Evolutionary conservation across 2,113 vertebrate species (phyloP), one percentile per base, ranked within the genome.

Genomic region (Centropus bengalensis): DNA sequence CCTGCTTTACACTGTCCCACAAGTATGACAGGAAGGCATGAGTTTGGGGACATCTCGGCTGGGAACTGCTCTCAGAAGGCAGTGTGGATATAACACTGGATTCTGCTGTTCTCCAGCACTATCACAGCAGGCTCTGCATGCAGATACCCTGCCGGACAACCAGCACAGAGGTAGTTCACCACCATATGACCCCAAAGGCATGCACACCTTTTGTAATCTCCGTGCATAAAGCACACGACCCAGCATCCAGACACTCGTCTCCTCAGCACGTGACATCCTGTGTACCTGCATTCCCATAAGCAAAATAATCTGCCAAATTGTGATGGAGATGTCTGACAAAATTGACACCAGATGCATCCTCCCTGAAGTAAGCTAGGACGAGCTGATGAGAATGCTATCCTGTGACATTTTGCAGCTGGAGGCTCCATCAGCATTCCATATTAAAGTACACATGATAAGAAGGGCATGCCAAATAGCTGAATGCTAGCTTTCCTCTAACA

Each of bases 161-260:
- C 56, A 86, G 22, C 1, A 6, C 11, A 33, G 74, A 49, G 14
- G 15, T 26, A 32, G 51, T 24, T 80, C 24, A 62, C 28, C 24
- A 51, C 12, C 11, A 12, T 0, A 0, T 0, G 0, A 20, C 8
- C 32, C 16, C 36, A 26, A 23, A 71, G 36, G 33, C 69, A 32
- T 0, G 5, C 9, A 24, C 21, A 14, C 21, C 9, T 47, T 62
- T 0, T 0, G 12, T n/a, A 33, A 33, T 9, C 51, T 60, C 64
- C 23, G 19, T 3, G 16, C 62, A n/a, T 45, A 21, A 22, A 24
- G 38, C 0, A 2, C 38, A 38, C 0, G 0, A 49, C 49, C 13
- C 33, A 40, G 27, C 36, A 59, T 24, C n/a, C 49, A 17, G 33
- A 27, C n/a, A 42, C 55, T 71, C 22, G 22, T 5, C 47, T 49